Conservation (phyloP, 64 coral and sea anemone species). For the Montipora capricornis region DNA sequence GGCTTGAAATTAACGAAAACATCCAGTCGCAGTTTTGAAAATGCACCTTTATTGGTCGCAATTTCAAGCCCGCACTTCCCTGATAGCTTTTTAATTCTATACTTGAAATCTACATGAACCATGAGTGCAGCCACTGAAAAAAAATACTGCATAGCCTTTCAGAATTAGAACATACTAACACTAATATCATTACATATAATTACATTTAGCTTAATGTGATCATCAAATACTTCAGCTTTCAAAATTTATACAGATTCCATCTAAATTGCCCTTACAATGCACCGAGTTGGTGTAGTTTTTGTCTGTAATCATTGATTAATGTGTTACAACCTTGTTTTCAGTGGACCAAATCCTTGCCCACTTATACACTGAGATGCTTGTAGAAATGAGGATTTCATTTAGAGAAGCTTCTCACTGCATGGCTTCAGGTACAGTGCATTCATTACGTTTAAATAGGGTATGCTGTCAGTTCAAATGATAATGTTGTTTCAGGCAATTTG, state of each 20-base stretch:
- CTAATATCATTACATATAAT: not conserved
- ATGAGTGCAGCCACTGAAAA: not conserved
- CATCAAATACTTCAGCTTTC: slow-evolving; percentile 1
- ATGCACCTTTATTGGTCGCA: too few species aligned
- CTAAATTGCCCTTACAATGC: not conserved
- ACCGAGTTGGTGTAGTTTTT: not conserved
- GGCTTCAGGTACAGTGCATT: not conserved
- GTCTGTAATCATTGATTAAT: not conserved
- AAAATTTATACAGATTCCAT: slow-evolving; percentile 1
- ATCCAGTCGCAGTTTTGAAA: too few species aligned
- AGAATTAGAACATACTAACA: not conserved
- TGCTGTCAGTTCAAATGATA: not conserved
- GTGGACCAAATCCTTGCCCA: slow-evolving; percentile 34
- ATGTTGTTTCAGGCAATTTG: not conserved
- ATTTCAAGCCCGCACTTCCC: not conserved
- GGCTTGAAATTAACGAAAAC: too few species aligned
- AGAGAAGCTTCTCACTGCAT: slow-evolving; percentile 25
- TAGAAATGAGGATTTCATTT: slow-evolving; percentile 3
- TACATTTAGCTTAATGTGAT: not conserved
- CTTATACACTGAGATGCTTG: slow-evolving; percentile 21
- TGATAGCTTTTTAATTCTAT: not conserved
- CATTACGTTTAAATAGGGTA: not conserved
- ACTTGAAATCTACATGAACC: not conserved
- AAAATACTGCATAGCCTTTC: not conserved
- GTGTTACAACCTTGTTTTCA: slow-evolving; percentile 5